A percentile compares a stretch with the other conserved stretches of the same genome.
Evolutionary conservation across 2,113 vertebrate species (phyloP).

Genomic region (Thinocorus orbignyianus): DNA sequence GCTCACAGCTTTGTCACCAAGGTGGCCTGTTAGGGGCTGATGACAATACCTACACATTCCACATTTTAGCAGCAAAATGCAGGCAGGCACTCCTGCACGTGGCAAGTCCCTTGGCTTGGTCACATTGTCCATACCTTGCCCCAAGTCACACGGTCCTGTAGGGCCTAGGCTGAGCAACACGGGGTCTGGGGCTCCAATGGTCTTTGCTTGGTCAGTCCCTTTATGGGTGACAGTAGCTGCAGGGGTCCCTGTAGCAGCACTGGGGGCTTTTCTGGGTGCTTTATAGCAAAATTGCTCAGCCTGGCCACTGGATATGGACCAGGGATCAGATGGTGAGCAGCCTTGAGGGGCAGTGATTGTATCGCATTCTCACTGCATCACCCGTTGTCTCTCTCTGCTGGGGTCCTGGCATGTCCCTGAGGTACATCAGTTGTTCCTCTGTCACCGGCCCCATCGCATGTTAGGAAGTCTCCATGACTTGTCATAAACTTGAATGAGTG

Average conservation of each 20-base stretch:
- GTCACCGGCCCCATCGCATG: neutral
- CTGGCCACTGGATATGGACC: neutral
- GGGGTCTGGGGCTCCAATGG: neutral
- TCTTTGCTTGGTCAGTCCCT: neutral
- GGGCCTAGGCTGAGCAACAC: neutral
- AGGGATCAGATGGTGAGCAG: neutral
- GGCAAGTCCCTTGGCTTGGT: neutral
- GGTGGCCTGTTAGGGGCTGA: neutral
- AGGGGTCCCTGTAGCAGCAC: neutral
- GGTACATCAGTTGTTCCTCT: neutral
- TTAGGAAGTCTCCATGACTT: neutral
- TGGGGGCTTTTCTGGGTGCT: neutral
- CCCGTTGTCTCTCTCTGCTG: fast-evolving
- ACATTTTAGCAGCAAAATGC: neutral
- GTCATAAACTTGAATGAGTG: neutral
- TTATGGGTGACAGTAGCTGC: neutral
- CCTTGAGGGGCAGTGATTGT: neutral
- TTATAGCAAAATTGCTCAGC: neutral
- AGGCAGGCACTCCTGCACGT: neutral
- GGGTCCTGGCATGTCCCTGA: neutral
- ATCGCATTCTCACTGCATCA: neutral
- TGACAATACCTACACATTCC: neutral
- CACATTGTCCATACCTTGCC: neutral
- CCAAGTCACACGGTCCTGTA: fast-evolving
- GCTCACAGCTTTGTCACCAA: neutral